Percentiles rank a stretch among this genome's conserved stretches.
These are phyloP conservation scores for Parnassius smintheus DNA, from an alignment of 2,888 invertebrate genomes.

Conservation along the genomic window DNA sequence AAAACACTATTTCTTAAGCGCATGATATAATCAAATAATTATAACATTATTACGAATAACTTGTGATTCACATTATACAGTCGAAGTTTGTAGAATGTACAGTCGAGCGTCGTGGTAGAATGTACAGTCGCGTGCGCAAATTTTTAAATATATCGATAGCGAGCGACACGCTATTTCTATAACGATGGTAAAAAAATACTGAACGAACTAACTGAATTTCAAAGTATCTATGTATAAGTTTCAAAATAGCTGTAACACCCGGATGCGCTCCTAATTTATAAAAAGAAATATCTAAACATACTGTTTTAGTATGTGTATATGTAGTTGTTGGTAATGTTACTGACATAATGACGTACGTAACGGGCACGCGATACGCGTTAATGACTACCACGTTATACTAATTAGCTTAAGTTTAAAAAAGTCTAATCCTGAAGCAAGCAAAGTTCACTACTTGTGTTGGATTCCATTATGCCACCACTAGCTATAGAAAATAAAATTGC, in stretches of 20 bases:
- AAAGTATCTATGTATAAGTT: constrained; percentile 19
- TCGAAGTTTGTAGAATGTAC: too few relatives aligned
- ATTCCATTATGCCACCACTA: too few relatives aligned
- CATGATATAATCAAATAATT: not conserved
- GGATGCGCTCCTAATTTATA: constrained; percentile 12
- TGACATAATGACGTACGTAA: too few relatives aligned
- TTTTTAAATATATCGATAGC: not conserved
- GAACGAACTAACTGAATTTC: constrained; percentile 10
- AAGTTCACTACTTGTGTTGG: too few relatives aligned
- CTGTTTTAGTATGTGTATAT: too few relatives aligned
- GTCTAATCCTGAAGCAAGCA: not conserved
- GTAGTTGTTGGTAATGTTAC: too few relatives aligned
- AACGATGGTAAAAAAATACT: constrained; percentile 15
- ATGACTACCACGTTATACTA: too few relatives aligned
- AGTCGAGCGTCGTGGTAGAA: too few relatives aligned
- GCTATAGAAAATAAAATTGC: too few relatives aligned
- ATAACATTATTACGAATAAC: not conserved
- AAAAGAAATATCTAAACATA: constrained; percentile 12
- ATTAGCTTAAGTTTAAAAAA: too few relatives aligned
- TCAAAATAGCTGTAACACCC: constrained; percentile 2
- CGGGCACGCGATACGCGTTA: too few relatives aligned
- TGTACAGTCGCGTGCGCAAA: constrained; percentile 7
- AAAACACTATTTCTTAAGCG: too few relatives aligned
- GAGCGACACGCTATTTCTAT: not conserved
- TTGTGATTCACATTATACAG: not conserved